These are phyloP conservation scores for Parochlus steinenii DNA, from an alignment of 2,888 invertebrate genomes.

Conservation along the genomic window DNA sequence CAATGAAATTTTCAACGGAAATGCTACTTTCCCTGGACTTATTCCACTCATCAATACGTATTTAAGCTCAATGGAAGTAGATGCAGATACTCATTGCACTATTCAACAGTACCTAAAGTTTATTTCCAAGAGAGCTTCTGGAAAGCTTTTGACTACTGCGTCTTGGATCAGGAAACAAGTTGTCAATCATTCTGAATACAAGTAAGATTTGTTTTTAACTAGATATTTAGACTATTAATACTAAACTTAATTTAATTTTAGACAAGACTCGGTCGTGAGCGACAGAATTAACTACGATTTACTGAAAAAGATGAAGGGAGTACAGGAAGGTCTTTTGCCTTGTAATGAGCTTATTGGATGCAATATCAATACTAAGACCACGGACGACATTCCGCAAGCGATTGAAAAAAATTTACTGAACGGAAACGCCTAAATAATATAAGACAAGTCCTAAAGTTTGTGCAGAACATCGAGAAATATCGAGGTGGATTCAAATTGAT, in stretches of 20 bases:
- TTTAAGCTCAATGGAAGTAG: slow-evolving; percentile 88
- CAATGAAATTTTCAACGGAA: slow-evolving; percentile 94
- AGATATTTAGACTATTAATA: neutral
- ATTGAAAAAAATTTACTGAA: slow-evolving; percentile 42
- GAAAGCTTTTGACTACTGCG: slow-evolving; percentile 85
- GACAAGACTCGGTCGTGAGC: slow-evolving; percentile 75
- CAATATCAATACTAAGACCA: slow-evolving; percentile 59
- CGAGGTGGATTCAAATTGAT: no score
- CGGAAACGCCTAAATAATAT: no score
- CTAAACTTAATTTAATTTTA: neutral
- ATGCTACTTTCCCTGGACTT: slow-evolving; percentile 86
- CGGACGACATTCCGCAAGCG: slow-evolving; percentile 69
- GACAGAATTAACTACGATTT: slow-evolving; percentile 86
- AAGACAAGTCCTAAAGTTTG: no score
- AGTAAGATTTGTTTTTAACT: slow-evolving; percentile 35
- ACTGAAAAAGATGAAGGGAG: slow-evolving; percentile 53
- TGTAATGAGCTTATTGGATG: slow-evolving; percentile 64
- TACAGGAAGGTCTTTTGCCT: slow-evolving; percentile 50
- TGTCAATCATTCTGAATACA: slow-evolving; percentile 71
- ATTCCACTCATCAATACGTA: slow-evolving; percentile 89
- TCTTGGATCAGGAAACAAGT: slow-evolving; percentile 89
- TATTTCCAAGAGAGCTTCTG: slow-evolving; percentile 73
- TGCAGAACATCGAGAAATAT: no score
- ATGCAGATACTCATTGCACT: slow-evolving; percentile 95
- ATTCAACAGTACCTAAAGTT: slow-evolving; percentile 91